These are phyloP conservation scores for Thelaira solivaga DNA, from an alignment of 2,888 invertebrate species.

Conservation along the genomic window DNA sequence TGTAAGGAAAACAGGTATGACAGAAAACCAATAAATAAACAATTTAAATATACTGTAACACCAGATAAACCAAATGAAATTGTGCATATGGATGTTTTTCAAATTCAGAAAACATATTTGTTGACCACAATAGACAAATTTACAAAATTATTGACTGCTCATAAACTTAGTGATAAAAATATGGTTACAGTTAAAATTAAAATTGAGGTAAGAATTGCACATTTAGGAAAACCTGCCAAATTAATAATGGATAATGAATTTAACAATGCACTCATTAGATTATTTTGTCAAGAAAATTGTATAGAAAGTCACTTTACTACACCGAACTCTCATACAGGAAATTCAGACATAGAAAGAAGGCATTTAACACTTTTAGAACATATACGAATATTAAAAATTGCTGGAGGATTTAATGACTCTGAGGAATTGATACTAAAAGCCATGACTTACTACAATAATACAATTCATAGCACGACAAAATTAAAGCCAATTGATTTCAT, in stretches of 20 bases:
- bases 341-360: slow-evolving; percentile 44
- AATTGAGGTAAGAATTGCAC: not conserved
- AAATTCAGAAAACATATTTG: not conserved
- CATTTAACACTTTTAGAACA: slow-evolving; percentile 30
- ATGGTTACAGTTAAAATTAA: not conserved
- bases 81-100: not conserved
- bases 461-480: not conserved
- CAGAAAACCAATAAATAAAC: not conserved
- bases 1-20: not conserved
- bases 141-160: not conserved
- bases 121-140: not conserved
- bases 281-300: slow-evolving; percentile 34
- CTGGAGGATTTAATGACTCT: slow-evolving; percentile 20
- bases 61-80: not conserved
- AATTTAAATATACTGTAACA: not conserved
- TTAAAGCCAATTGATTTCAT: slow-evolving; percentile 5
- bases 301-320: slow-evolving; percentile 50
- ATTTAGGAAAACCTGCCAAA: not conserved
- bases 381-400: slow-evolving; percentile 36
- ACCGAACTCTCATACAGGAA: slow-evolving; percentile 52
- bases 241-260: slow-evolving; percentile 54
- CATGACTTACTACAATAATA: not conserved
- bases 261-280: slow-evolving; percentile 44
- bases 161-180: not conserved
- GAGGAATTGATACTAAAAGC: slow-evolving; percentile 51